These are phyloP conservation scores for Diglossa cyanea DNA, from an alignment of 2,797 vertebrate species.

Conservation along the genomic window DNA sequence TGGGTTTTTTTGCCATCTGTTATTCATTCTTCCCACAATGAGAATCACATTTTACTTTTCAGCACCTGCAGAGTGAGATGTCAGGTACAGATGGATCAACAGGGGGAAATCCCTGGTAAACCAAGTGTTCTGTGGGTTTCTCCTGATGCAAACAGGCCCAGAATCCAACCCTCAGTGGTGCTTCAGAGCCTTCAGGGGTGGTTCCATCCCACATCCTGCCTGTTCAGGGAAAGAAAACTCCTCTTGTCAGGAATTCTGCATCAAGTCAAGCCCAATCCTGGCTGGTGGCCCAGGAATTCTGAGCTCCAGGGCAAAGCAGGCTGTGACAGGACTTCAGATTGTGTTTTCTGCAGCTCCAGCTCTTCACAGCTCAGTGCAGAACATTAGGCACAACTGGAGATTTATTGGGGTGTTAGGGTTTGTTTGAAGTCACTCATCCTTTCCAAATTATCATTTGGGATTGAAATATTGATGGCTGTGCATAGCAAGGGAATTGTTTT, in stretches of 20 bases:
- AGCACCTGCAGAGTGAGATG: background rate
- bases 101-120: background rate
- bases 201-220: background rate
- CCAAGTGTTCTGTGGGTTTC: background rate
- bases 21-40: background rate
- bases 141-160: background rate
- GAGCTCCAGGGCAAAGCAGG: background rate
- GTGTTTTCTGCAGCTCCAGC: background rate
- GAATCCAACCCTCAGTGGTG: background rate
- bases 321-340: background rate
- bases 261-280: background rate
- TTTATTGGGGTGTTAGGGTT: background rate
- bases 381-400: background rate
- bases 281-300: background rate
- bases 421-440: background rate
- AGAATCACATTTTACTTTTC: background rate
- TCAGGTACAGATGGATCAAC: background rate
- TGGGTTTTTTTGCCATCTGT: background rate
- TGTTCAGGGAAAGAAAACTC: background rate
- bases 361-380: background rate
- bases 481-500: background rate
- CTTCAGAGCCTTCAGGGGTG: background rate
- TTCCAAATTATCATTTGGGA: background rate
- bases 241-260: background rate
- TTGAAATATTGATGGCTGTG: background rate